Evolutionary conservation across 2,797 vertebrate genomes (phyloP).

Genomic region (Falco cherrug): DNA sequence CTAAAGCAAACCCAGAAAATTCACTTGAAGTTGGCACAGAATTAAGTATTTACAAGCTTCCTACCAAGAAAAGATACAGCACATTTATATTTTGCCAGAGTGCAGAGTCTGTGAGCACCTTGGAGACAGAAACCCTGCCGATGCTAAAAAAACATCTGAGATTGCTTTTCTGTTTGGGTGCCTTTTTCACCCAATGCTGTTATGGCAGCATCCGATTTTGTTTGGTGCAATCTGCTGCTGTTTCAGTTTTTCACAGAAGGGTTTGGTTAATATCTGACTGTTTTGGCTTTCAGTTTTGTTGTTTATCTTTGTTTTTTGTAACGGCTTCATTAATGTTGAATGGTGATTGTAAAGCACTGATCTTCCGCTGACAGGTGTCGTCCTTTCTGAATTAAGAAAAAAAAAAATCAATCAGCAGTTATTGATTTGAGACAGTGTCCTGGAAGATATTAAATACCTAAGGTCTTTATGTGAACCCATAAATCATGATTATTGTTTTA

Average conservation of each 20-base stretch:
- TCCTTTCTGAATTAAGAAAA: constrained; percentile 44
- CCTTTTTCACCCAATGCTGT: neutral
- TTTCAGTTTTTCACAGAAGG: constrained; percentile 6
- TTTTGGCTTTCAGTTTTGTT: constrained; percentile 55
- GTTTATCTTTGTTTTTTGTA: constrained; percentile 80
- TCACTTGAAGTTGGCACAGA: neutral
- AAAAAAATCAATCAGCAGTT: constrained; percentile 44
- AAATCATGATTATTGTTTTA: constrained; percentile 61
- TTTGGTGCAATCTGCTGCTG: neutral
- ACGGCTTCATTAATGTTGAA: constrained; percentile 79
- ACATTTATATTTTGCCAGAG: neutral
- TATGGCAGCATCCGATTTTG: neutral
- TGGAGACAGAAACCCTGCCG: neutral
- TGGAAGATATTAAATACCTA: constrained; percentile 55
- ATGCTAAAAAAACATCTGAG: neutral
- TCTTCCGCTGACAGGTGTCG: constrained; percentile 65
- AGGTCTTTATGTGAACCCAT: constrained; percentile 35
- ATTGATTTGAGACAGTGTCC: constrained; percentile 69
- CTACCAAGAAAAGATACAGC: neutral
- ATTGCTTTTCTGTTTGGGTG: neutral
- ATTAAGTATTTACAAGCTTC: neutral
- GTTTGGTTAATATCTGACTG: constrained; percentile 43
- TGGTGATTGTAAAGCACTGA: constrained; percentile 78
- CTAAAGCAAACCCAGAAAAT: neutral
- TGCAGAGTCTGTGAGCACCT: neutral